These are phyloP conservation scores for Hemibagrus guttatus DNA, from an alignment of 2,797 vertebrate species.

Conservation along the genomic window DNA sequence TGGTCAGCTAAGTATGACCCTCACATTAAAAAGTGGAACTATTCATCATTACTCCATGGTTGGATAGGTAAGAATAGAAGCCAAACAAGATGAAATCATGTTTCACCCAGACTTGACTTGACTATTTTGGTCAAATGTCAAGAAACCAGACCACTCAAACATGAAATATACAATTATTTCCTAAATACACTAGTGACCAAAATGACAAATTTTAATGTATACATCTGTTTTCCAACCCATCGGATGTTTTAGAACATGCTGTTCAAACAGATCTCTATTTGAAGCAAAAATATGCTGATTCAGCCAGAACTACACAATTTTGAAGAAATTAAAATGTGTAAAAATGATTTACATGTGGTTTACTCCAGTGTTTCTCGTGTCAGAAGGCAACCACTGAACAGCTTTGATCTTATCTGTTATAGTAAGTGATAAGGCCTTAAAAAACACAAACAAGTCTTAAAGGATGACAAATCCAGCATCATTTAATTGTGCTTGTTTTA, in stretches of 20 bases:
- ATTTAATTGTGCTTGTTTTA: slow-evolving; percentile 37
- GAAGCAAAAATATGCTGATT: slow-evolving; percentile 18
- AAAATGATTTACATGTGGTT: not conserved
- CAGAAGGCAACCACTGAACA: not conserved
- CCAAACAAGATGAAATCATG: slow-evolving; percentile 69
- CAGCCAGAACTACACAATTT: slow-evolving; percentile 15
- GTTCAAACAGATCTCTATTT: slow-evolving; percentile 19
- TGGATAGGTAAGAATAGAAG: slow-evolving; percentile 70
- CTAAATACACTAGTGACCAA: slow-evolving; percentile 47
- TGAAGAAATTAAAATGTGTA: not conserved
- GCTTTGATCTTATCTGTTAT: not conserved
- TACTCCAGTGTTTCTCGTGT: not conserved
- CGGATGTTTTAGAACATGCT: slow-evolving; percentile 40
- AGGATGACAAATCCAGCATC: not conserved
- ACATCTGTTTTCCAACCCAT: slow-evolving; percentile 30
- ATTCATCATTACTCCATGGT: slow-evolving; percentile 70
- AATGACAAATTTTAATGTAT: slow-evolving; percentile 43
- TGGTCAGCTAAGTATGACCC: slow-evolving; percentile 71
- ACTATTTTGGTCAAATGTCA: slow-evolving; percentile 67
- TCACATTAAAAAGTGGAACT: slow-evolving; percentile 71
- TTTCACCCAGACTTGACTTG: slow-evolving; percentile 61
- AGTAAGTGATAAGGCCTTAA: not conserved
- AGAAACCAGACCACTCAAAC: slow-evolving; percentile 63
- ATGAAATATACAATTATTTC: slow-evolving; percentile 68
- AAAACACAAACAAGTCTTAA: not conserved